A percentile compares a stretch with the other conserved stretches of the same genome.
Conservation (phyloP, 2,113 vertebrate genomes). For the Rhabdomys dilectus region DNA sequence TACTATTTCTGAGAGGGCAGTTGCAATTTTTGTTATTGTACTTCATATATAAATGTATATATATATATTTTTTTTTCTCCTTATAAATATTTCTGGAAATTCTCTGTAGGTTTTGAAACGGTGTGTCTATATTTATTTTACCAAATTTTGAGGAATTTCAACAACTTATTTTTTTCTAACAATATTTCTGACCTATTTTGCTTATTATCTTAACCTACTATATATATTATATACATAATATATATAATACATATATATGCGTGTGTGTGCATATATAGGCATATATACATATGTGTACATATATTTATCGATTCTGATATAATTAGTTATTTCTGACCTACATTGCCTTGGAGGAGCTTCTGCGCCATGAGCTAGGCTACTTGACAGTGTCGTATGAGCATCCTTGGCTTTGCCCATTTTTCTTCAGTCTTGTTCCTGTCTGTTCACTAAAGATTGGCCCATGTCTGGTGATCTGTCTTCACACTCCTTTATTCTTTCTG, state of each 20-base stretch:
- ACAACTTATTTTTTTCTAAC: conserved; percentile 19
- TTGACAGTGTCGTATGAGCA: background rate
- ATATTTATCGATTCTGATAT: background rate
- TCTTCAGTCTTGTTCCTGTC: background rate
- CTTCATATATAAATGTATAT: background rate
- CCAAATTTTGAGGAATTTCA: background rate
- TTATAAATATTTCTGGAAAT: background rate
- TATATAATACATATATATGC: accelerated
- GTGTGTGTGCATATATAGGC: background rate
- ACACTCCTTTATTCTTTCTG: background rate
- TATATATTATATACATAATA: no score
- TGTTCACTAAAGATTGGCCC: background rate
- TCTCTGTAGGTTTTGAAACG: background rate
- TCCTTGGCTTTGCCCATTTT: background rate
- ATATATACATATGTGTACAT: background rate
- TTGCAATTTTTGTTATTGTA: background rate
- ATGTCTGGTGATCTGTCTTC: conserved; percentile 18
- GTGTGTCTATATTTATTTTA: background rate
- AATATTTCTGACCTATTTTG: background rate
- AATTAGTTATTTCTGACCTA: background rate
- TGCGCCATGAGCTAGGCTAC: accelerated
- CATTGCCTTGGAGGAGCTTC: background rate
- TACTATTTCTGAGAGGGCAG: background rate
- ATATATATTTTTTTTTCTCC: background rate
- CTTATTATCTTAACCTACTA: background rate